phyloP scores from a whole-genome alignment of 2,888 invertebrate species.

The Galeopsomyia nigrocyanea region DNA sequence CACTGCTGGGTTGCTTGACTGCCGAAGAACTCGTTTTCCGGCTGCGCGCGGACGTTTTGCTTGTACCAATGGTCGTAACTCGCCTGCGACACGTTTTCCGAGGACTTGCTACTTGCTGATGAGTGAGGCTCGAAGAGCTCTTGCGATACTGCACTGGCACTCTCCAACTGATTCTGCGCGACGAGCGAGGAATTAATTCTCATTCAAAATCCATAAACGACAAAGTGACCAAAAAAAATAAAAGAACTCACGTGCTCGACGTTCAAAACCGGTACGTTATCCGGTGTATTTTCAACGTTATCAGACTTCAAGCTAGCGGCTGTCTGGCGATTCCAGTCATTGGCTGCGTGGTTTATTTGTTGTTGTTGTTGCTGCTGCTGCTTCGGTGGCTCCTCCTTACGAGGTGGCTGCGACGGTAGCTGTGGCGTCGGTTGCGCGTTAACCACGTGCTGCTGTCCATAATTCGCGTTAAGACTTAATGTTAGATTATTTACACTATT shows the following conservation, averaged over 20 bases:
- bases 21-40: slow-evolving; percentile 57
- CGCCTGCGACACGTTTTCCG: slow-evolving; percentile 50
- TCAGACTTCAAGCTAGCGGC: slow-evolving; percentile 26
- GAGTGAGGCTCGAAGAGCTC: slow-evolving; percentile 32
- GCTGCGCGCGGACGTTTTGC: slow-evolving; percentile 53
- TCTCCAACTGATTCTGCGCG: slow-evolving; percentile 30
- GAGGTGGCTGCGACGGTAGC: neutral
- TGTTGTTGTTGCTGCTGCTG: too few relatives aligned
- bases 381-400: slow-evolving; percentile 43
- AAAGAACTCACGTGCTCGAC: slow-evolving; percentile 39
- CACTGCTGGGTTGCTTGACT: slow-evolving; percentile 53
- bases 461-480: slow-evolving; percentile 49
- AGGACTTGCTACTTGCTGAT: slow-evolving; percentile 37
- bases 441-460: slow-evolving; percentile 32
- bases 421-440: neutral
- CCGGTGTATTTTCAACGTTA: slow-evolving; percentile 37
- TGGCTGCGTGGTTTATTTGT: slow-evolving; percentile 6
- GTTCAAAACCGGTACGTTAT: slow-evolving; percentile 47
- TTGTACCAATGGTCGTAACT: slow-evolving; percentile 67
- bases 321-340: slow-evolving; percentile 38
- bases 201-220: neutral
- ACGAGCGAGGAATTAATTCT: neutral
- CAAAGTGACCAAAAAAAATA: neutral
- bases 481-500: slow-evolving; percentile 57
- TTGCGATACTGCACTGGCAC: slow-evolving; percentile 11